A percentile compares a stretch with the other conserved stretches of the same genome.
Evolutionary conservation across 2,113 vertebrate genomes (phyloP).

Genomic region (Pseudonaja textilis): DNA sequence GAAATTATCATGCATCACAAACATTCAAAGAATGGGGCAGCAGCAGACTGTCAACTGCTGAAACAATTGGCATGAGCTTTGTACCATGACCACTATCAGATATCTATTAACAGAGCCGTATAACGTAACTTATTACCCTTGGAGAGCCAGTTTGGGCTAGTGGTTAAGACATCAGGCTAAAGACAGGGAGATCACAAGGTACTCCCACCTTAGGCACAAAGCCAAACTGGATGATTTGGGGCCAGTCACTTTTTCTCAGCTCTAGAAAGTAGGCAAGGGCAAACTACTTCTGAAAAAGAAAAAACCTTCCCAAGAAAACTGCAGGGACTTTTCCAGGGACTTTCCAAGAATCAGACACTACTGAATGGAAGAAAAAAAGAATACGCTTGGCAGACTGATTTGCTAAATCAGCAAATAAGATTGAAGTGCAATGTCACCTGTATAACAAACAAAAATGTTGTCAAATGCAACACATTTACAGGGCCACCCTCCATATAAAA

Average conservation of each 20-base stretch:
- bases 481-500: background rate
- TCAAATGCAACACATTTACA: background rate
- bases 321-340: background rate
- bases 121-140: background rate
- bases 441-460: background rate
- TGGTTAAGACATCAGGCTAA: background rate
- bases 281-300: background rate
- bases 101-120: background rate
- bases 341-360: background rate
- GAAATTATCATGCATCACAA: background rate
- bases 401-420: background rate
- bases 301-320: background rate
- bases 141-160: background rate
- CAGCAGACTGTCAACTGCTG: background rate
- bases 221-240: background rate
- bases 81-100: background rate
- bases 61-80: background rate
- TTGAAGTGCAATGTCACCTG: background rate
- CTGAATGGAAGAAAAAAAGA: background rate
- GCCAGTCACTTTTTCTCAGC: background rate
- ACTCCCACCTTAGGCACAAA: background rate
- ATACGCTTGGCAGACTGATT: background rate
- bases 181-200: background rate
- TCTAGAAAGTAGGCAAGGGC: background rate
- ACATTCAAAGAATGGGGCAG: background rate